These are phyloP conservation scores for Cylindroiulus punctatus DNA, from an alignment of 2,888 invertebrate genomes.

Conservation along the genomic window DNA sequence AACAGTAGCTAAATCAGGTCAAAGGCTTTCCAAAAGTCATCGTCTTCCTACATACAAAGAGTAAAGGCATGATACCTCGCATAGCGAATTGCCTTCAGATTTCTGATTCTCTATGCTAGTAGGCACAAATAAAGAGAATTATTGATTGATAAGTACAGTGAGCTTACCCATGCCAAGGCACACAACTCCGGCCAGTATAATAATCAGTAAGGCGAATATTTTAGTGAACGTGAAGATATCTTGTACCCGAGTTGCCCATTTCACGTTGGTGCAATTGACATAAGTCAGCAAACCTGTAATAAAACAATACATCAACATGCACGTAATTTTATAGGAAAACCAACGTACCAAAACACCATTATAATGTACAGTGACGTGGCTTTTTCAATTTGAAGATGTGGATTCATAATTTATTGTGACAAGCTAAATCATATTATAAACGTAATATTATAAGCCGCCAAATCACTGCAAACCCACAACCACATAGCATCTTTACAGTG, in stretches of 20 bases:
- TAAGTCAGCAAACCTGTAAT: slow-evolving; percentile 82
- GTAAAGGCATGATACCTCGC: too few relatives aligned
- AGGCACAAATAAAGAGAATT: too few relatives aligned
- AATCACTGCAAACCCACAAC: too few relatives aligned
- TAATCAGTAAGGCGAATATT: slow-evolving; percentile 83
- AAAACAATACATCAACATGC: not conserved
- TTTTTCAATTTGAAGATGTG: not conserved
- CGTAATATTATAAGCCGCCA: not conserved
- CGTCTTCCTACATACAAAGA: not conserved
- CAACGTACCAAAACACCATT: too few relatives aligned
- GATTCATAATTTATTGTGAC: not conserved
- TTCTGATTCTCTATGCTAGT: too few relatives aligned
- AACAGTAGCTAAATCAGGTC: not conserved
- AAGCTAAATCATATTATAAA: too few relatives aligned
- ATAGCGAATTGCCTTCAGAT: too few relatives aligned
- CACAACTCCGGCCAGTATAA: slow-evolving; percentile 83
- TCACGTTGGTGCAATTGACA: slow-evolving; percentile 95
- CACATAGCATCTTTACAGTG: too few relatives aligned
- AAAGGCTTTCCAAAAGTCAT: not conserved
- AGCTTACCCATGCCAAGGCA: slow-evolving; percentile 74
- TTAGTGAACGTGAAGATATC: slow-evolving; percentile 94
- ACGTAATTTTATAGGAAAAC: too few relatives aligned
- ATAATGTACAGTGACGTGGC: too few relatives aligned
- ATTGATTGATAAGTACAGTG: not conserved
- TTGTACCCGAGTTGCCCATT: slow-evolving; percentile 93